phyloP scores from a whole-genome alignment of 2,113 vertebrate species.

The Odocoileus virginianus region DNA sequence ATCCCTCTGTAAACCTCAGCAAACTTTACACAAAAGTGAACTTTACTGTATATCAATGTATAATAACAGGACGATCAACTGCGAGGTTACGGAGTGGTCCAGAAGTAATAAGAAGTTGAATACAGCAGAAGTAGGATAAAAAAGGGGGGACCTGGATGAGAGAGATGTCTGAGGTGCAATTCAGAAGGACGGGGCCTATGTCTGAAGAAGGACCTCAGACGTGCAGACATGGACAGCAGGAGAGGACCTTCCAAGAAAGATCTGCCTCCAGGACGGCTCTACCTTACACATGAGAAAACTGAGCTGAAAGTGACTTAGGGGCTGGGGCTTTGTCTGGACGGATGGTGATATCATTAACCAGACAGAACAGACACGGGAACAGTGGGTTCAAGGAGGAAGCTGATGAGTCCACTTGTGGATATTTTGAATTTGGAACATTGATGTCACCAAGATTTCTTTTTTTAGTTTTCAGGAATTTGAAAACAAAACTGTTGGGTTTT shows the following conservation, averaged over 20 bases:
- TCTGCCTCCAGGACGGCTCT: neutral
- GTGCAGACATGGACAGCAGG: neutral
- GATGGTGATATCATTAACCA: slow-evolving; percentile 36
- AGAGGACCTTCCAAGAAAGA: neutral
- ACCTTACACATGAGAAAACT: neutral
- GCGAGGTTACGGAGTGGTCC: neutral
- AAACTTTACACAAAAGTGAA: neutral
- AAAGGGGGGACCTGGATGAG: neutral
- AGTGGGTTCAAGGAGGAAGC: slow-evolving; percentile 45
- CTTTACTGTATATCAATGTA: neutral
- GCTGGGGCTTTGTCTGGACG: slow-evolving; percentile 9
- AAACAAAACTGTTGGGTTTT: slow-evolving; percentile 66
- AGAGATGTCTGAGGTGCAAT: neutral
- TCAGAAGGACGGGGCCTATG: neutral
- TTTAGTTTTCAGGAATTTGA: slow-evolving; percentile 70
- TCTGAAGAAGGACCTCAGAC: neutral
- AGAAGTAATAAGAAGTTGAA: neutral
- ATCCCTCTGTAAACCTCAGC: neutral
- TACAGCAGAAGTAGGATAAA: neutral
- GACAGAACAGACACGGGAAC: neutral
- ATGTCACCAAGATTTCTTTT: slow-evolving; percentile 67
- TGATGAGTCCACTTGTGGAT: slow-evolving; percentile 64
- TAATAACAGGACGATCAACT: neutral
- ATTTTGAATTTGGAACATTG: slow-evolving; percentile 68
- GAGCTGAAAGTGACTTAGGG: neutral